Base-by-base conservation (phyloP, 2,113 vertebrate genomes). In the Lepus europaeus region DNA sequence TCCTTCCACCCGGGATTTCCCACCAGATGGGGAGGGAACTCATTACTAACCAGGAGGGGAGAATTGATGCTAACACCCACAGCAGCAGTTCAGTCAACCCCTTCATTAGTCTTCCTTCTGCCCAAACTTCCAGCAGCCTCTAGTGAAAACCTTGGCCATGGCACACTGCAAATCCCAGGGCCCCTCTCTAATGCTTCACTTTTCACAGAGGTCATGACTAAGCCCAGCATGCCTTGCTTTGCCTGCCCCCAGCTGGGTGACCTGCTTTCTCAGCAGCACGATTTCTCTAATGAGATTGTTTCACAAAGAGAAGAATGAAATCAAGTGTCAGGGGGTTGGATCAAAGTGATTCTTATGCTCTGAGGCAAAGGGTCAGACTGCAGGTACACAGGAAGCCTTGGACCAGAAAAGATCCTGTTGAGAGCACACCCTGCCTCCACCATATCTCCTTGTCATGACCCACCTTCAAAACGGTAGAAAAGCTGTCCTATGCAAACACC, bases 251-350 rank as follows among this genome's bases (percentile, higher is more conserved):
- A 96, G 92, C 94, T 97, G 97, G 95, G 96, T 95, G 95, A 97
- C 96, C 96, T 96, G 96, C 95, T 97, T 97, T 96, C 95, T 92
- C 95, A 95, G 95, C 97, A 97, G 92, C 94, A 96, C 0, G 13
- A 93, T 95, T 96, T 96, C 90, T 96, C 95, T 97, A 96, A 97
- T 97, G 96, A 97, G 97, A 96, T 97, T 97, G 94, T 97, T 96
- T 95, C 96, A 96, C 95, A 97, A 97, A 97, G 93, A 92, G 92
- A 95, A 95, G 95, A 95, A 95, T 94, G 76, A 96, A 97, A 97
- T 93, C 92, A 95, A 94, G 74, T 91, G 90, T 96, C 93, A 87
- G 82, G 82, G 80, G 92, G 20, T 83, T 95, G 53, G 82, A 95
- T 95, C 95, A 97, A 97, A 97, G 92, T 39, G 36, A 73, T 77